Evolutionary conservation across 2,797 vertebrate species (phyloP), one percentile per base, ranked within the genome.

Genomic region (Gambusia yucatana): DNA sequence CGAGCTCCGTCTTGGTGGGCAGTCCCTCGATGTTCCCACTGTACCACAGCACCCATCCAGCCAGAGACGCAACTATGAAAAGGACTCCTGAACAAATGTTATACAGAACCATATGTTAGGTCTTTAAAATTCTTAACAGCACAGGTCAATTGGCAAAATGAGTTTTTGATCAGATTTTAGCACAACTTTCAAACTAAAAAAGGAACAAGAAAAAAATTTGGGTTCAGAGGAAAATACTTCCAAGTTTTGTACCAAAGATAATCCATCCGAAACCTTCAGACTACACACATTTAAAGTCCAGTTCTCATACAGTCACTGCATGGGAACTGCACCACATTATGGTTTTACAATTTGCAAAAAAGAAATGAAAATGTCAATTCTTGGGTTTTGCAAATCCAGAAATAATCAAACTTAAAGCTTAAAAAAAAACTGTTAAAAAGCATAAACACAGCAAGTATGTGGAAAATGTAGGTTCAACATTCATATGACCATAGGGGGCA

Each of bases 31-130:
- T 97, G 93, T 98, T 98, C 9, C 97, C 97, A 6, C 96, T 98
- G 94, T 98, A 98, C 97, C 97, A 98, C 92, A 97, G 88, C 61
- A 97, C 97, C 97, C 97, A 98, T 0, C 97, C 97, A 0, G 94
- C 94, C 76, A 98, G 95, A 59, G 97, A 97, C 85, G 96, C 88
- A 67, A 98, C 90, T 65, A 98, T 95, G 0, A 98, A 89, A 84
- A 98, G 93, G 1, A 95, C 96, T 0, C 97, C 94, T 94, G 88
- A 3, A 50, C 0, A 25, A 16, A 72, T 7, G 17, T 22, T 16
- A 46, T 10, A 39, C 1, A 20, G 22, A 16, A n/a, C 3, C 28
- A 13, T 13, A 36, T 10, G 47, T n/a, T 30, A 65, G 4, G 28
- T 36, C 36, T 43, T n/a, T 7, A 44, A 43, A 72, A 44, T 39